These are phyloP conservation scores for Trematomus bernacchii DNA, from an alignment of 2,797 vertebrate genomes.

Conservation along the genomic window DNA sequence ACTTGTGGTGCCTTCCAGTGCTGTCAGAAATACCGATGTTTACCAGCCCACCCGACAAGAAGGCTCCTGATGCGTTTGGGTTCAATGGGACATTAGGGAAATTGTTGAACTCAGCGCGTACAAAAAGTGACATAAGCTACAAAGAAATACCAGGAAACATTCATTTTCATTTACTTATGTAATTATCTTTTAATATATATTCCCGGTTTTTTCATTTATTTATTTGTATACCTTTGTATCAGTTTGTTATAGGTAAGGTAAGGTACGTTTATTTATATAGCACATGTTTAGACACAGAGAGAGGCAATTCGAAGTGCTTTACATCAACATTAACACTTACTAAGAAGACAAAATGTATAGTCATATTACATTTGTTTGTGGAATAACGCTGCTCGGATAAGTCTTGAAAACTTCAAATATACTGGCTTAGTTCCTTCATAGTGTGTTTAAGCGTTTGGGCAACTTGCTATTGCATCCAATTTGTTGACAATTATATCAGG, in stretches of 20 bases:
- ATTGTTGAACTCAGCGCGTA: rapidly evolving
- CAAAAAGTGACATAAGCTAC: background rate
- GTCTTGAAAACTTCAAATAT: background rate
- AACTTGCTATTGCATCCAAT: background rate
- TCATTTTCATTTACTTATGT: background rate
- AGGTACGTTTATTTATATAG: too few species aligned
- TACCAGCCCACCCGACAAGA: slow-evolving; percentile 4
- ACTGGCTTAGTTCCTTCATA: background rate
- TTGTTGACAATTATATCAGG: background rate
- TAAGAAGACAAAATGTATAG: too few species aligned
- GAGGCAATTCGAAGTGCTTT: too few species aligned
- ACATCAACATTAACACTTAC: too few species aligned
- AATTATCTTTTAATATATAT: background rate
- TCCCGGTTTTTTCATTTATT: background rate
- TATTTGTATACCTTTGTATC: background rate
- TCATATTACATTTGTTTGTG: background rate
- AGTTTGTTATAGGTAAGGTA: too few species aligned
- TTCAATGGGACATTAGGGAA: slow-evolving; percentile 17
- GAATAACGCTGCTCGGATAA: background rate
- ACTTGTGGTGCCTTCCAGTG: slow-evolving; percentile 64
- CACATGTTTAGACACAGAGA: too few species aligned
- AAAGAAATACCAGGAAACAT: background rate
- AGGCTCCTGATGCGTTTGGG: slow-evolving; percentile 6
- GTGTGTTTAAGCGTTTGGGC: background rate
- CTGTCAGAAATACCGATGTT: slow-evolving; percentile 48